Conservation (phyloP, 2,888 invertebrate species). For the Leptura quadrifasciata region DNA sequence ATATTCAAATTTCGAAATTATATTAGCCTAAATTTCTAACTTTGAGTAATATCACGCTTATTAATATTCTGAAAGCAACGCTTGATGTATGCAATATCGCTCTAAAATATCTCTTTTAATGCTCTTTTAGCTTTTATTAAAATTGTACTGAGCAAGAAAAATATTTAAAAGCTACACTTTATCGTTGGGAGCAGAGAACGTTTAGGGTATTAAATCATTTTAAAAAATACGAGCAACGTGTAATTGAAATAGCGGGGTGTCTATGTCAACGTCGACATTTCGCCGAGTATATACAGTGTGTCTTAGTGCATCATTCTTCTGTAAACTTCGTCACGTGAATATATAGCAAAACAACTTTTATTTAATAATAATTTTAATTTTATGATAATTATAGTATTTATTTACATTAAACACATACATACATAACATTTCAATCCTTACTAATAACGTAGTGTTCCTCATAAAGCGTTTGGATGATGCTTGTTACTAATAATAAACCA, state of each 20-base stretch:
- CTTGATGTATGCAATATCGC: slow-evolving; percentile 35
- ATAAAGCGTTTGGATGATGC: too few relatives aligned
- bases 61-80: slow-evolving; percentile 38
- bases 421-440: too few relatives aligned
- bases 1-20: slow-evolving; percentile 32
- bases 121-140: slow-evolving; percentile 34
- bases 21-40: slow-evolving; percentile 36
- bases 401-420: too few relatives aligned
- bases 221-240: background rate
- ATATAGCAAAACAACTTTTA: too few relatives aligned
- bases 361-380: too few relatives aligned
- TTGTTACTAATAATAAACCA: too few relatives aligned
- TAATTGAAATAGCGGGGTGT: background rate
- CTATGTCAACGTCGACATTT: background rate
- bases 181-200: background rate
- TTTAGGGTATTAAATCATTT: background rate
- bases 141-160: slow-evolving; percentile 14
- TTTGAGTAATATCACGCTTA: slow-evolving; percentile 36
- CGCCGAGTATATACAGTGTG: background rate
- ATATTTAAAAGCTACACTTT: slow-evolving; percentile 26
- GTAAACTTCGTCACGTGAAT: too few relatives aligned
- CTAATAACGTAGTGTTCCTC: too few relatives aligned
- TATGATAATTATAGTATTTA: too few relatives aligned
- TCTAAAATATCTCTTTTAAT: slow-evolving; percentile 22
- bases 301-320: too few relatives aligned